These are phyloP conservation scores for Acipenser oxyrinchus DNA, from an alignment of 2,797 vertebrate genomes.

Conservation along the genomic window DNA sequence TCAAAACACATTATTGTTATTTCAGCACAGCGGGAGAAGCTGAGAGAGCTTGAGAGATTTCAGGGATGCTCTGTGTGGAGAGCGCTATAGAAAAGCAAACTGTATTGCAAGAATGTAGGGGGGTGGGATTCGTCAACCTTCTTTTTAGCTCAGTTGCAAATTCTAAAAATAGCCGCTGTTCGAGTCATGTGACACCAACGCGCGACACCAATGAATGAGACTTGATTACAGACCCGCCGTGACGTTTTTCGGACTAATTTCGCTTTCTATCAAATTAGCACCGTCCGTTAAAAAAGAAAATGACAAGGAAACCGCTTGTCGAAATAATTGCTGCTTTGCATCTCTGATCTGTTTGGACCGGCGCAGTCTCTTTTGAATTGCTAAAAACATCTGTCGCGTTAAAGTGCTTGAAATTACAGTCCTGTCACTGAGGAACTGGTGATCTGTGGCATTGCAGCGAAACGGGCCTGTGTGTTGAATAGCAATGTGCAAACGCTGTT, in stretches of 20 bases:
- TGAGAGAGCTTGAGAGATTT: too few relatives aligned
- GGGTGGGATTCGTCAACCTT: constrained; percentile 20
- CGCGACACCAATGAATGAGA: background rate
- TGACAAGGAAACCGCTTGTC: constrained; percentile 16
- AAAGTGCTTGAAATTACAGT: constrained; percentile 15
- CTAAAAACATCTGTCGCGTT: constrained; percentile 15
- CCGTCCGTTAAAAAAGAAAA: constrained; percentile 2
- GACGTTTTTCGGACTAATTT: background rate
- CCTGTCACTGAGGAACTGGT: background rate
- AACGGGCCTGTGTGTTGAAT: background rate
- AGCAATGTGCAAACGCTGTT: background rate
- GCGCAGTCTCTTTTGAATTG: constrained; percentile 12
- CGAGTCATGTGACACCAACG: background rate
- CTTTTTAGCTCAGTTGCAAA: constrained; percentile 24
- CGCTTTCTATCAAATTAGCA: constrained; percentile 4
- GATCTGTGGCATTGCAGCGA: background rate
- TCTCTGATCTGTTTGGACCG: constrained; percentile 10
- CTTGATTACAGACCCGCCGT: background rate
- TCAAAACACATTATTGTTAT: too few relatives aligned
- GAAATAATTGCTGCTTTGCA: constrained; percentile 19
- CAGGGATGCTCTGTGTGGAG: too few relatives aligned
- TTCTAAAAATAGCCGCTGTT: constrained; percentile 31
- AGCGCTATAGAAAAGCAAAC: too few relatives aligned
- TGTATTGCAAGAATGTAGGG: background rate
- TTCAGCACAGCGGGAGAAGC: too few relatives aligned